phyloP scores from a whole-genome alignment of 2,113 vertebrate genomes.

The Galeopterus variegatus region DNA sequence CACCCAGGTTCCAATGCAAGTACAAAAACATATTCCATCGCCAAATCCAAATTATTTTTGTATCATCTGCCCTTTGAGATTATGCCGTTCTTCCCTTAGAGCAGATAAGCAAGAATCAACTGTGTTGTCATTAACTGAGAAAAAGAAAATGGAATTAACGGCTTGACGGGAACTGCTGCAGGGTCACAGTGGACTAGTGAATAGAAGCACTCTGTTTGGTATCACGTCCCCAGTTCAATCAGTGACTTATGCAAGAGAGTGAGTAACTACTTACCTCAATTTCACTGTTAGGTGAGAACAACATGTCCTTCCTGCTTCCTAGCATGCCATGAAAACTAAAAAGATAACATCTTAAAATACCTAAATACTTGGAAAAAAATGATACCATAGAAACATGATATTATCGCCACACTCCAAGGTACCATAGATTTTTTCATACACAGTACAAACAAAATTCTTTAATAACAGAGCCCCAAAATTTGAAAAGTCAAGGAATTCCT shows the following conservation, averaged over 20 bases:
- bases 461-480: background rate
- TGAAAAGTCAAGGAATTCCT: constrained; percentile 50
- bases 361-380: constrained; percentile 61
- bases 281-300: constrained; percentile 79
- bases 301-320: constrained; percentile 75
- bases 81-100: constrained; percentile 48
- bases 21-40: constrained; percentile 76
- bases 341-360: constrained; percentile 81
- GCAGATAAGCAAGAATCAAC: constrained; percentile 67
- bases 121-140: constrained; percentile 62
- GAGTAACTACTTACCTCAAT: constrained; percentile 70
- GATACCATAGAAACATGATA: constrained; percentile 63
- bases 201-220: background rate
- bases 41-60: constrained; percentile 81
- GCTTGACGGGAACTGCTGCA: background rate
- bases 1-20: constrained; percentile 76
- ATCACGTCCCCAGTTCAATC: constrained; percentile 7
- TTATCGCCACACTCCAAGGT: constrained; percentile 3
- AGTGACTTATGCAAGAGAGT: constrained; percentile 63
- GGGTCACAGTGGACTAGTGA: background rate
- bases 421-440: constrained; percentile 49
- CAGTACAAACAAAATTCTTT: constrained; percentile 60
- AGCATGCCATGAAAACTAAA: constrained; percentile 65
- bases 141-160: constrained; percentile 51
- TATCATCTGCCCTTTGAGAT: constrained; percentile 67